These are phyloP conservation scores for Cataglyphis rosenhaueri DNA, from an alignment of 2,888 invertebrate species.

Conservation along the genomic window DNA sequence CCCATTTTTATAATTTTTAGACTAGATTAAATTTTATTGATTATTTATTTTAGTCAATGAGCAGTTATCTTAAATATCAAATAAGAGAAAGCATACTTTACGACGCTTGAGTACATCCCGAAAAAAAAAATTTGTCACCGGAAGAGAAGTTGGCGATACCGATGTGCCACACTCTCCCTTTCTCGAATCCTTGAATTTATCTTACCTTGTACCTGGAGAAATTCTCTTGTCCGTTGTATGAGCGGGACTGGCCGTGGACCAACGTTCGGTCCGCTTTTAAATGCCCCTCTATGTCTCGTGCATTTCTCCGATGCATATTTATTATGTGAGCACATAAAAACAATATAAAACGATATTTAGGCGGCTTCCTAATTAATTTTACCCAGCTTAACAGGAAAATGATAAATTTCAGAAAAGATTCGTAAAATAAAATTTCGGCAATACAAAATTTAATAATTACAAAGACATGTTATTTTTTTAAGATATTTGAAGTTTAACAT, in stretches of 20 bases:
- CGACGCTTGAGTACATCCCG: background rate
- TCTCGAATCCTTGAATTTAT: conserved; percentile 48
- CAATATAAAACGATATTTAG: background rate
- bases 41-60: background rate
- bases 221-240: conserved; percentile 71
- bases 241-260: conserved; percentile 70
- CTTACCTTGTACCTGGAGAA: conserved; percentile 74
- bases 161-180: background rate
- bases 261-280: conserved; percentile 74
- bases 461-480: background rate
- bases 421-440: background rate
- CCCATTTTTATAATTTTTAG: background rate
- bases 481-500: background rate
- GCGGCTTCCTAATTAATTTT: background rate
- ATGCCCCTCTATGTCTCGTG: conserved; percentile 61
- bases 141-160: background rate
- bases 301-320: background rate
- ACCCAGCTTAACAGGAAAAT: background rate
- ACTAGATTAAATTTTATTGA: background rate
- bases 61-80: background rate
- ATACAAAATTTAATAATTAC: background rate
- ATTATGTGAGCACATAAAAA: background rate
- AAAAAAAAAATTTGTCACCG: background rate
- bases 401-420: background rate
- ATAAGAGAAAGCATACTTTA: conserved; percentile 3